Evolutionary conservation across 1,140 invertebrate genomes (phyloP), one percentile per base, ranked within the genome.

Genomic region (Ptiloglossa arizonensis): DNA sequence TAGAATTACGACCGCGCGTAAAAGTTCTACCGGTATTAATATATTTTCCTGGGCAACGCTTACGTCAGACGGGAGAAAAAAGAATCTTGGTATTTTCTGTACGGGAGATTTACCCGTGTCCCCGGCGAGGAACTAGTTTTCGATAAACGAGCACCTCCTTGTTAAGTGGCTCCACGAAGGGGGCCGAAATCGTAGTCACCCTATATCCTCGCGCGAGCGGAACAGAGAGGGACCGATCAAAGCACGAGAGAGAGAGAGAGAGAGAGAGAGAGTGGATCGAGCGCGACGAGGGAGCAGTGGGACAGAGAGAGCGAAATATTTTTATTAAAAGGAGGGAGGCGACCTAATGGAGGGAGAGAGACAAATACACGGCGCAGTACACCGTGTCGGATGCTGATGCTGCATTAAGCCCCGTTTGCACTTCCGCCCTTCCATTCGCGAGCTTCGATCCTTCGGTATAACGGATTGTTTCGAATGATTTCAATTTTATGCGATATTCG

Each of bases 61-160:
- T 9, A 0, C 35, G 15, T 22, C 0, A 22, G 11, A 27, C 17
- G 22, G 5, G 9, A 19, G 24, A n/a, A 1, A 41, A 48, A 60
- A 48, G 60, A n/a, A 35, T 38, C 19, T 11, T 27, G 73, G 73
- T 69, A 76, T 76, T 76, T 70, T 79, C 35, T 59, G 75, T 41
- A 52, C 38, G 44, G 57, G 74, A 59, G 79, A 76, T 76, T 76
- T 69, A 76, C 54, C 73, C 73, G 64, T 76, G 73, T 76, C 66
- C 24, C 73, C 68, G 59, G 69, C 75, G 80, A 56, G 81, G 75
- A 72, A 83, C 64, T 83, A 83, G 81, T 83, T 83, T 83, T 82
- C 81, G 82, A 83, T 83, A 83, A 82, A 83, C 81, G 81, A 83
- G 81, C 77, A 83, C 82, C 81, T 83, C 72, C 76, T 79, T 69